A percentile compares a stretch with the other conserved stretches of the same genome.
These are phyloP conservation scores for Phthorimaea operculella DNA, from an alignment of 1,140 invertebrate species.

Conservation along the genomic window DNA sequence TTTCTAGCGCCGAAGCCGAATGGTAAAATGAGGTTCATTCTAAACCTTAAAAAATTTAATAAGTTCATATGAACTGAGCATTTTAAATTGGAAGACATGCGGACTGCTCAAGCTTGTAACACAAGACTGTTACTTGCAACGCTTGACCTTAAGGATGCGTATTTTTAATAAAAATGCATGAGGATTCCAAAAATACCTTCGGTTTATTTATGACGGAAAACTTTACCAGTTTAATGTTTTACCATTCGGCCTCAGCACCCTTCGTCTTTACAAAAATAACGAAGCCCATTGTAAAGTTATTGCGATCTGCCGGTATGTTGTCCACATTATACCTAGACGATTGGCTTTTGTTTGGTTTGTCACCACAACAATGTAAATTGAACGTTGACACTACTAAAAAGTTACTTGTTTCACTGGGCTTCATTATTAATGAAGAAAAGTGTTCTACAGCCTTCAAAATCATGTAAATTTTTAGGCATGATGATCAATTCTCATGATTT, in stretches of 20 bases:
- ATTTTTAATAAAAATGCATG: constrained; percentile 8
- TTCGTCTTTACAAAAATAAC: constrained; percentile 10
- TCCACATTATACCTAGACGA: constrained; percentile 11
- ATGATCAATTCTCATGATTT: background rate
- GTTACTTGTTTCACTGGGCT: constrained; percentile 2
- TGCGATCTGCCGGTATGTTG: background rate
- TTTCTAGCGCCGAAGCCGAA: no score
- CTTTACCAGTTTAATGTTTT: constrained; percentile 10
- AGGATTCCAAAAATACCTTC: constrained; percentile 3
- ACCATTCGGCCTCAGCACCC: constrained; percentile 10
- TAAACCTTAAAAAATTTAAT: no score
- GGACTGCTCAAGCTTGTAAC: constrained; percentile 6
- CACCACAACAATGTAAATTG: background rate
- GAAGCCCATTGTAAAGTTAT: constrained; percentile 3
- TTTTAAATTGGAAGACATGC: no score
- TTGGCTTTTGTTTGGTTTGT: constrained; percentile 6
- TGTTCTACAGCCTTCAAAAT: background rate
- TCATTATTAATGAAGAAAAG: no score
- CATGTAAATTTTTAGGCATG: constrained; percentile 6
- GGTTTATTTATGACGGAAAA: background rate
- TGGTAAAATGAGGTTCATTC: no score
- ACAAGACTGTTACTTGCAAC: background rate
- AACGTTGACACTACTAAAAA: constrained; percentile 6
- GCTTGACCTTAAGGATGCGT: constrained; percentile 5
- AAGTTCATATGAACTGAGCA: no score